Evolutionary conservation across 53 echinoderm and acorn worm genomes (phyloP).

Genomic region (Patiria pectinifera): DNA sequence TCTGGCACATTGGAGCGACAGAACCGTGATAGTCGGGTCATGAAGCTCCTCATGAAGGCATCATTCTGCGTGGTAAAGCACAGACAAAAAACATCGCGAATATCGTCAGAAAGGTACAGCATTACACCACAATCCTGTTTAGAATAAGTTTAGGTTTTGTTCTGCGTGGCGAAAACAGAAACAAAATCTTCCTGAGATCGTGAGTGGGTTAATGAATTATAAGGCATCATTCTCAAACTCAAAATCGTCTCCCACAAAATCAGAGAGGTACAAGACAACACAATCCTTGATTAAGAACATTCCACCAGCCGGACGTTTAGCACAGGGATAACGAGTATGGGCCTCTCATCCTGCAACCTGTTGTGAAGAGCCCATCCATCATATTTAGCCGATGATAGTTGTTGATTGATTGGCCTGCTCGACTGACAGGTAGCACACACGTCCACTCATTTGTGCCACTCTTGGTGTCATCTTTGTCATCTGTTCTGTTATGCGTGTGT

Average conservation of each 20-base stretch:
- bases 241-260: too few relatives aligned
- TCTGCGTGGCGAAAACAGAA: too few relatives aligned
- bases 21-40: constrained; percentile 51
- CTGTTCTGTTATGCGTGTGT: background rate
- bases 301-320: background rate
- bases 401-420: background rate
- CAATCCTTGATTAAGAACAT: background rate
- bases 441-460: background rate
- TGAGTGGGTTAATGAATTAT: too few relatives aligned
- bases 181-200: too few relatives aligned
- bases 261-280: too few relatives aligned
- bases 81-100: constrained; percentile 7
- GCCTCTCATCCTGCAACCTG: background rate
- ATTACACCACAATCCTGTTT: background rate
- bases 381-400: background rate
- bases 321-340: background rate
- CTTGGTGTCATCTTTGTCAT: background rate
- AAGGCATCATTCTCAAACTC: too few relatives aligned
- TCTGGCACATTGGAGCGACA: constrained; percentile 62
- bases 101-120: background rate
- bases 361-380: background rate
- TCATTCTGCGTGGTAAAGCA: constrained; percentile 65
- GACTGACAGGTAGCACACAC: background rate
- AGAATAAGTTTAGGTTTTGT: too few relatives aligned
- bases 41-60: constrained; percentile 58